phyloP scores from a whole-genome alignment of 1,140 invertebrate genomes.

The Drosophila guanche region DNA sequence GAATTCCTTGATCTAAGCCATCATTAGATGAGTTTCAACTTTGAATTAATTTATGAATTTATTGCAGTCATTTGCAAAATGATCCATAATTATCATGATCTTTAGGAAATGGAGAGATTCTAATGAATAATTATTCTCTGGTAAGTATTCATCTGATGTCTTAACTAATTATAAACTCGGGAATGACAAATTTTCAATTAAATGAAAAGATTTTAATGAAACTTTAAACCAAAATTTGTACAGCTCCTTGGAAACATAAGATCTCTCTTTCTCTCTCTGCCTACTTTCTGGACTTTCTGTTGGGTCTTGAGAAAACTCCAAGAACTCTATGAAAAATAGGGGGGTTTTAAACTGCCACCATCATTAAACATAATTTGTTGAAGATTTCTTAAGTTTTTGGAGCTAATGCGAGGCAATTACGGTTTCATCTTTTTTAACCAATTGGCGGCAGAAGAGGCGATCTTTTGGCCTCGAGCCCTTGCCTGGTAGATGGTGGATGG shows the following conservation, averaged over 20 bases:
- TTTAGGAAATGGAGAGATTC: constrained; percentile 4
- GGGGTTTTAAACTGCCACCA: constrained; percentile 33
- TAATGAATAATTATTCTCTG: constrained; percentile 38
- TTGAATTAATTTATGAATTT: constrained; percentile 7
- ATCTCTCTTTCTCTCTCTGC: constrained; percentile 25
- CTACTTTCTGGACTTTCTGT: constrained; percentile 21
- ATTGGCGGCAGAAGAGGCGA: constrained; percentile 67
- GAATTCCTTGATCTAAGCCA: constrained; percentile 17
- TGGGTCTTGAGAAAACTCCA: constrained; percentile 11
- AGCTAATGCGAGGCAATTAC: constrained; percentile 78
- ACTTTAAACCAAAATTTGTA: not conserved
- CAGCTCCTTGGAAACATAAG: not conserved
- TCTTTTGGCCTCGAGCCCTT: constrained; percentile 65
- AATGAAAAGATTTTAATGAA: constrained; percentile 38
- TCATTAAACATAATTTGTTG: constrained; percentile 79
- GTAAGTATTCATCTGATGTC: constrained; percentile 33
- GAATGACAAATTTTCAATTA: constrained; percentile 37
- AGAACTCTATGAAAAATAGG: constrained; percentile 37
- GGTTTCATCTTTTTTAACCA: constrained; percentile 68
- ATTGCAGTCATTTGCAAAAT: constrained; percentile 33
- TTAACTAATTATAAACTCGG: constrained; percentile 37
- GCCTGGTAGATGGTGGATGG: constrained; percentile 3
- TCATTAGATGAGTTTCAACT: constrained; percentile 34
- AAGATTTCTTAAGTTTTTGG: constrained; percentile 71
- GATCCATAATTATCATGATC: constrained; percentile 29